These are phyloP conservation scores for Hemiprocne comata DNA, from an alignment of 2,113 vertebrate genomes.

Conservation along the genomic window DNA sequence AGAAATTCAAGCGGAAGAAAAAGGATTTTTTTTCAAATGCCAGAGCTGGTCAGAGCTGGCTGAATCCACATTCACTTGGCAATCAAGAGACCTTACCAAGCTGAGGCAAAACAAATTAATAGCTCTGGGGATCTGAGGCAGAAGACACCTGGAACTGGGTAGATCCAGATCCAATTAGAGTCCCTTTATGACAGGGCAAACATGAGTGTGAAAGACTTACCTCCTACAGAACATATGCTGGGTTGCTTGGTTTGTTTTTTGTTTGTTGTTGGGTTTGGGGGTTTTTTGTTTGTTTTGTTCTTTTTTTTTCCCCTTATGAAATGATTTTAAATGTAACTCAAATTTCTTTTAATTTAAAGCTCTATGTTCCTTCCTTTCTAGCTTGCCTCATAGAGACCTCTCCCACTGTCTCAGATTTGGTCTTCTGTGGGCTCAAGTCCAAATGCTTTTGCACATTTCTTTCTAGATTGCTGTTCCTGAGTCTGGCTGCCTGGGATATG, in stretches of 20 bases:
- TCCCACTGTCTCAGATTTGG: neutral
- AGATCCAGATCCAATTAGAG: neutral
- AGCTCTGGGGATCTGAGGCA: neutral
- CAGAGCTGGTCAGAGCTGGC: slow-evolving; percentile 50
- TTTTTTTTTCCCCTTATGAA: neutral
- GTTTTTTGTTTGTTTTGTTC: neutral
- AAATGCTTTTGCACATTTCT: neutral
- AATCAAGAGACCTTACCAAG: slow-evolving; percentile 8
- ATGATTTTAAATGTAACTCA: neutral
- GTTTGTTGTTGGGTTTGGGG: too few species aligned
- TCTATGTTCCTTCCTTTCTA: neutral
- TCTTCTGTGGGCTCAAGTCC: neutral
- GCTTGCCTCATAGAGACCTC: neutral
- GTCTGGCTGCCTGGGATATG: neutral
- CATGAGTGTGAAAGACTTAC: neutral
- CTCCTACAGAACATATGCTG: neutral
- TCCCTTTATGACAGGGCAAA: neutral
- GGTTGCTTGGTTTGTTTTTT: neutral
- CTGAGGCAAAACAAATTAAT: slow-evolving; percentile 4
- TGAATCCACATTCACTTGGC: slow-evolving; percentile 30
- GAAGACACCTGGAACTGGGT: slow-evolving; percentile 25
- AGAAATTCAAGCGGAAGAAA: slow-evolving; percentile 47
- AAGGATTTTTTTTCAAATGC: slow-evolving; percentile 54
- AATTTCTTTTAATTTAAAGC: neutral
- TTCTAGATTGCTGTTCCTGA: neutral